A percentile compares a stretch with the other conserved stretches of the same genome.
Evolutionary conservation across 2,113 vertebrate genomes (phyloP).

Genomic region (Rhea pennata): DNA sequence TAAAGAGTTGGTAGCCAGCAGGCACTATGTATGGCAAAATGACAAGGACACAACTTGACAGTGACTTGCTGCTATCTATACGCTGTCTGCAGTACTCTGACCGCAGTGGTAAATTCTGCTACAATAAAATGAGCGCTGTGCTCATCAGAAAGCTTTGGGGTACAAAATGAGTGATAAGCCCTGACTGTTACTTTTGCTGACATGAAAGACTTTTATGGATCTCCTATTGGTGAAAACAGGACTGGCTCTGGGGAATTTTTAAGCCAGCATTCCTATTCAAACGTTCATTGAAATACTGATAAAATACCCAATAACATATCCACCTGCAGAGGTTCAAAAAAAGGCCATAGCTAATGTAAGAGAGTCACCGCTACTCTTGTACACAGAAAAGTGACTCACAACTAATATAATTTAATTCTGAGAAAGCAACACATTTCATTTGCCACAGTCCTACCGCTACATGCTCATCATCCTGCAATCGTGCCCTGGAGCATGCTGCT

Average conservation of each 20-base stretch:
- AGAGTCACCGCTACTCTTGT: neutral
- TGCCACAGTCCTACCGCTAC: neutral
- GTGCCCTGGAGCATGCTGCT: neutral
- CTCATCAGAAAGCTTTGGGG: accelerated
- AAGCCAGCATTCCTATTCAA: neutral
- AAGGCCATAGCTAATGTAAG: neutral
- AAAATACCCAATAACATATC: accelerated
- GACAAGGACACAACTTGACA: neutral
- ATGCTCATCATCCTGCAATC: neutral
- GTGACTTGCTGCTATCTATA: neutral
- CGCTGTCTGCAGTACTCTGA: neutral
- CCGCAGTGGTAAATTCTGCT: neutral
- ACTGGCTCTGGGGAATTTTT: neutral
- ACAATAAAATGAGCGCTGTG: accelerated
- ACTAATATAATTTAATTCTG: neutral
- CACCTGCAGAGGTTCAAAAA: accelerated
- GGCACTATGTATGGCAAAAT: neutral
- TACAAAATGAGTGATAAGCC: accelerated
- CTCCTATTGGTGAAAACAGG: neutral
- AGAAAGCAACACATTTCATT: neutral
- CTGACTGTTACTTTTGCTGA: neutral
- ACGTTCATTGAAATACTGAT: neutral
- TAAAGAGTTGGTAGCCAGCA: neutral
- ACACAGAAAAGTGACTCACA: too few species aligned
- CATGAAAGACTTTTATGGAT: neutral